Conservation (phyloP, 2,797 vertebrate genomes). For the Coluber constrictor region DNA sequence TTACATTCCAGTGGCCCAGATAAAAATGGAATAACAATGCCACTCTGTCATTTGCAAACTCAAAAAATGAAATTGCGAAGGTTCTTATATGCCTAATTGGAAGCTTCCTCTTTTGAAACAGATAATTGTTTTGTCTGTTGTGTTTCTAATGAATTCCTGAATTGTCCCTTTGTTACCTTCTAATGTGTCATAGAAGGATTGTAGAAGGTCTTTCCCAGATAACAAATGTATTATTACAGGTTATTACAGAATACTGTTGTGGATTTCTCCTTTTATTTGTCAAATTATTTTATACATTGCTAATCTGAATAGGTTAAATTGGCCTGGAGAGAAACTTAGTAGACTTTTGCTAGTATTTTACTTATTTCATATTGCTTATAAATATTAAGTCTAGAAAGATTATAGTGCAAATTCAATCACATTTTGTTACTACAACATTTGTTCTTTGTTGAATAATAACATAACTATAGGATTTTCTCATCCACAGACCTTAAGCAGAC, state of each 20-base stretch:
- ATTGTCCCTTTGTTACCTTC: neutral
- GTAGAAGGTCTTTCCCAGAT: neutral
- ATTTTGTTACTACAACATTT: constrained; percentile 28
- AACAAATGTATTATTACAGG: neutral
- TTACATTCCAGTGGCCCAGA: neutral
- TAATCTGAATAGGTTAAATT: neutral
- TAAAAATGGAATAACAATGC: neutral
- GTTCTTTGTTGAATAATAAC: neutral
- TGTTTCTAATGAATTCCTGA: neutral
- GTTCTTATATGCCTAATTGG: neutral
- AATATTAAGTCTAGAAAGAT: neutral
- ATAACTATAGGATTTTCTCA: neutral
- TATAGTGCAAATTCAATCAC: constrained; percentile 30
- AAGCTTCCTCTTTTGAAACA: neutral
- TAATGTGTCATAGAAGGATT: neutral
- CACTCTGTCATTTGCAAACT: neutral
- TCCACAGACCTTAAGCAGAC: neutral
- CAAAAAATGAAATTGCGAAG: neutral
- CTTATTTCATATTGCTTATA: neutral
- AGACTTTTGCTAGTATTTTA: neutral
- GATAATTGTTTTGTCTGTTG: neutral
- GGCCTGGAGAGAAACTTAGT: neutral
- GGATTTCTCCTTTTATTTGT: neutral
- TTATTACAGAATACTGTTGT: neutral
- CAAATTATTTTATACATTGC: neutral